phyloP scores from a whole-genome alignment of 2,888 invertebrate species.

The Bibio marci region DNA sequence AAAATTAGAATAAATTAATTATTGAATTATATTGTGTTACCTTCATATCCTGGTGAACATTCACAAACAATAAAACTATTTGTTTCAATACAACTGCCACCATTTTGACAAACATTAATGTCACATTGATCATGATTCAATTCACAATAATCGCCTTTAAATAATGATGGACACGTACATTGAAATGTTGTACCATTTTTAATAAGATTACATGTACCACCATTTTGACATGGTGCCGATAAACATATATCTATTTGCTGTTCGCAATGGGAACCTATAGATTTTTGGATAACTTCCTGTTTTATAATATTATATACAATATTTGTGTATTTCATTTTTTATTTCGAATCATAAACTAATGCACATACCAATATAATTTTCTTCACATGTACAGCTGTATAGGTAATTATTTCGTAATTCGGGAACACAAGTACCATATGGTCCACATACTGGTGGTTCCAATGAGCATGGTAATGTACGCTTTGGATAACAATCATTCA shows the following conservation, averaged over 20 bases:
- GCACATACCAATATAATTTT: constrained; percentile 28
- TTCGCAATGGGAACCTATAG: constrained; percentile 35
- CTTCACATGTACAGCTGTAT: constrained; percentile 31
- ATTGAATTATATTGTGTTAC: constrained; percentile 14
- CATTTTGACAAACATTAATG: constrained; percentile 25
- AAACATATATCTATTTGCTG: constrained; percentile 30
- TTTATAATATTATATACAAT: too few relatives aligned
- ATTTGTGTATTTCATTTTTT: too few relatives aligned
- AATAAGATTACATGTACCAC: constrained; percentile 30
- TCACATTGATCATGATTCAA: constrained; percentile 17
- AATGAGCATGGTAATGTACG: constrained; percentile 29
- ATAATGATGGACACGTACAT: constrained; percentile 34
- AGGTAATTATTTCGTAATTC: constrained; percentile 17
- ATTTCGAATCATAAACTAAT: not conserved
- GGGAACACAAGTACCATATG: constrained; percentile 22
- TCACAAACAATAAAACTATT: constrained; percentile 15
- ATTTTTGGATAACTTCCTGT: too few relatives aligned
- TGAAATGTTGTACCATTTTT: constrained; percentile 12
- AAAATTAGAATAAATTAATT: too few relatives aligned
- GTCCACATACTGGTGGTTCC: constrained; percentile 13
- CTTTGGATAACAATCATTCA: constrained; percentile 31
- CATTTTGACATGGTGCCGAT: constrained; percentile 37
- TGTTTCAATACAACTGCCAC: constrained; percentile 25
- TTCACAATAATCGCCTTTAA: constrained; percentile 33
- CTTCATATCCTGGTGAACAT: constrained; percentile 19